Evolutionary conservation across 1,140 invertebrate genomes (phyloP).

Genomic region (Panagrolaimus sp.): DNA sequence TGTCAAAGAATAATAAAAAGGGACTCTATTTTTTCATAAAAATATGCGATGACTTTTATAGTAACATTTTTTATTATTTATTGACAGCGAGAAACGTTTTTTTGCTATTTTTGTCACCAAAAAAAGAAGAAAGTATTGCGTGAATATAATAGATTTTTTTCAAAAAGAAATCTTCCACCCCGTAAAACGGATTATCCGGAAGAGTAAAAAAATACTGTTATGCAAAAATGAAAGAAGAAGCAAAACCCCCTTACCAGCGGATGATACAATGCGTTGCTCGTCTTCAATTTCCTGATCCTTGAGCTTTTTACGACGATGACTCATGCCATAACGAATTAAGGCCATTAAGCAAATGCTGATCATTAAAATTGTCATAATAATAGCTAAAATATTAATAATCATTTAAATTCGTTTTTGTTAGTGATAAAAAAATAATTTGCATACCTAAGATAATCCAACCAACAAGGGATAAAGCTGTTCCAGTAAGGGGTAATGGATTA

Average conservation of each 20-base stretch:
- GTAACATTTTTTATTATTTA: conserved; percentile 16
- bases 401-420: not conserved
- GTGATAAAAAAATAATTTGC: conserved; percentile 22
- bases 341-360: conserved; percentile 58
- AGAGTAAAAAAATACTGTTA: not conserved
- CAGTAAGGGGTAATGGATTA: conserved; percentile 43
- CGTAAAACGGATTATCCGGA: not conserved
- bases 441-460: conserved; percentile 59
- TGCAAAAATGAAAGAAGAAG: not conserved
- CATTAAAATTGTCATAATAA: conserved; percentile 58
- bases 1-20: not conserved
- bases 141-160: too few species aligned
- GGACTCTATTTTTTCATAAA: too few species aligned
- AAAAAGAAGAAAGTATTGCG: too few species aligned
- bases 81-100: conserved; percentile 12
- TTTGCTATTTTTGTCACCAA: too few species aligned
- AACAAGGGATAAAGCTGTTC: conserved; percentile 53
- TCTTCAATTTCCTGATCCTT: conserved; percentile 59
- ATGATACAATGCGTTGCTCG: conserved; percentile 51
- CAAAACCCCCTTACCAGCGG: conserved; percentile 21
- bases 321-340: conserved; percentile 58
- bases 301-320: conserved; percentile 56
- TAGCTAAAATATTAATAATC: conserved; percentile 43
- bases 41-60: too few species aligned
- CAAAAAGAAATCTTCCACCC: not conserved